phyloP scores from a whole-genome alignment of 2,797 vertebrate genomes.

The Craterocephalus amniculus region DNA sequence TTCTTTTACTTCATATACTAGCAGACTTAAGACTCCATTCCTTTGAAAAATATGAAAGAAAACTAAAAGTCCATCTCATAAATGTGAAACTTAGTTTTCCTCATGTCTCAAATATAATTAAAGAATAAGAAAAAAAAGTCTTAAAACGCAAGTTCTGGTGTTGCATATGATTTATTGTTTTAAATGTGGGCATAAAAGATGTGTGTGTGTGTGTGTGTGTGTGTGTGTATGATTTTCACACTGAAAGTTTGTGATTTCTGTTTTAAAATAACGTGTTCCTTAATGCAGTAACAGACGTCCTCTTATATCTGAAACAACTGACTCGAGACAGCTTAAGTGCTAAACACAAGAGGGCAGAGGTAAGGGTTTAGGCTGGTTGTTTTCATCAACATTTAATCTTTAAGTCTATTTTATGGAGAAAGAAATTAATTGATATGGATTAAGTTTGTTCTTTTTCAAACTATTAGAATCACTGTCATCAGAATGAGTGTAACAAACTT shows the following conservation, averaged over 20 bases:
- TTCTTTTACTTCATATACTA: background rate
- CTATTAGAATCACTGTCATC: no score
- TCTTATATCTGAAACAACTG: conserved; percentile 75
- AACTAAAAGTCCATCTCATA: background rate
- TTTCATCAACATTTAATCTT: background rate
- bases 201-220: no score
- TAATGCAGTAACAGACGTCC: conserved; percentile 75
- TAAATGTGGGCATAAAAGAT: background rate
- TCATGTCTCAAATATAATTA: background rate
- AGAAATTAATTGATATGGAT: no score
- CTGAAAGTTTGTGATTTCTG: background rate
- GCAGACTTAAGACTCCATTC: no score
- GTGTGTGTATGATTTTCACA: no score
- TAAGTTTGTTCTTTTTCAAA: background rate
- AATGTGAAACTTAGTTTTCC: background rate
- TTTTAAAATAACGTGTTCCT: conserved; percentile 51
- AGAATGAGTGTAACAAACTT: background rate
- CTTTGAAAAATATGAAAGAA: no score
- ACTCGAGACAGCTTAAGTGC: conserved; percentile 55
- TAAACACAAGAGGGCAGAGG: conserved; percentile 71
- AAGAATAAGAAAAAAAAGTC: background rate
- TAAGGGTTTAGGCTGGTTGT: conserved; percentile 39
- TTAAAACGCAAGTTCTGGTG: background rate
- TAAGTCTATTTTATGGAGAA: no score
- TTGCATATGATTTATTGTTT: background rate